Evolutionary conservation across 2,113 vertebrate species (phyloP), one percentile per base, ranked within the genome.

Genomic region (Pituophis catenifer): DNA sequence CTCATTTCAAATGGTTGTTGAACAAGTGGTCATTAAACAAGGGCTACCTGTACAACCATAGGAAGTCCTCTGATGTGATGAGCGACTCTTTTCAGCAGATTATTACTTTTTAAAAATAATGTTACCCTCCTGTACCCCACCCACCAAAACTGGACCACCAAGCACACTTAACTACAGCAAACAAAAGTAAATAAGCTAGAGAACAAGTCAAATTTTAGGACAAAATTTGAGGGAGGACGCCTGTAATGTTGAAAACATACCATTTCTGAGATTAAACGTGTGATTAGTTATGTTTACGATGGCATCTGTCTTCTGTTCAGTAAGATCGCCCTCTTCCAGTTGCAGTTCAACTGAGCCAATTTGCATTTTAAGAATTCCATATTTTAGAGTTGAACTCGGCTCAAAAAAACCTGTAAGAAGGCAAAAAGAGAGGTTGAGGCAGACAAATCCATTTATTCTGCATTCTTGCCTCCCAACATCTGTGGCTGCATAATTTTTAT

Each of bases 251-350:
- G 26, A 81, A 29, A 93, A 7, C n/a, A 33, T 98, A 99, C 99
- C 99, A 97, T 94, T 2, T 96, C 98, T 98, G 24, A 98, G 98
- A 92, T 33, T 96, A 95, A 99, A 99, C 0, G 17, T 9, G 0
- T 95, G 33, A 95, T 99, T 98, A 91, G 98, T 97, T 92, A 99
- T 97, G 95, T 99, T 99, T 89, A 99, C 98, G 59, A 99, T 98
- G 86, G 98, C 96, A 93, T 99, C 99, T 86, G 54, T 96, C 0
- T 92, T 95, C 95, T 99, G 98, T 90, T 98, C 97, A 54, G 98
- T 98, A 91, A 99, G 99, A 94, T 99, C 98, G n/a, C 99, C 99
- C 44, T 94, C 95, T 2, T 95, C 96, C 92, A 98, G 97, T 62
- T 95, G 97, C 86, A 99, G 95, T 1, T 91, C 8, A 5, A 99